phyloP scores from a whole-genome alignment of 1,140 invertebrate species.

The Caenorhabditis briggsae region DNA sequence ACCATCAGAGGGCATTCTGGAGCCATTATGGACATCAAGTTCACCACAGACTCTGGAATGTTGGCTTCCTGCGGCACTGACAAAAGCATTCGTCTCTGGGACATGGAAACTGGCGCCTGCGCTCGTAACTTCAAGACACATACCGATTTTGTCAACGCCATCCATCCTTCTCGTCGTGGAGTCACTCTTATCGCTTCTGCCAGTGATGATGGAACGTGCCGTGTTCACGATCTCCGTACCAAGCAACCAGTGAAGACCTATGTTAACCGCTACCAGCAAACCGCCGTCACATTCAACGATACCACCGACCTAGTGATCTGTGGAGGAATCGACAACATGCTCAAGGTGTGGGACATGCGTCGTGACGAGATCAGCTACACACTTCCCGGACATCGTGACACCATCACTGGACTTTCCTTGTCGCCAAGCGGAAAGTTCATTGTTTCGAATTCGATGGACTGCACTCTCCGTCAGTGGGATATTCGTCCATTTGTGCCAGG shows the following conservation, averaged over 20 bases:
- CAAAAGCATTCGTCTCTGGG: slow-evolving; percentile 94
- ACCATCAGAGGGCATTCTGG: slow-evolving; percentile 91
- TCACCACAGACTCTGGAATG: slow-evolving; percentile 85
- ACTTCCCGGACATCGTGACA: slow-evolving; percentile 91
- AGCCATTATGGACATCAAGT: slow-evolving; percentile 95
- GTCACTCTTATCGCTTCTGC: slow-evolving; percentile 91
- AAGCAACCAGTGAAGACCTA: slow-evolving; percentile 86
- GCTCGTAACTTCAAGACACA: slow-evolving; percentile 88
- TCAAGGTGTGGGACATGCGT: slow-evolving; percentile 96
- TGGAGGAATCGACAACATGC: slow-evolving; percentile 95
- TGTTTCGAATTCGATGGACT: slow-evolving; percentile 97
- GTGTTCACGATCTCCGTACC: slow-evolving; percentile 86
- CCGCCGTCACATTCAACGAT: slow-evolving; percentile 94
- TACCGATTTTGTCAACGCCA: slow-evolving; percentile 81
- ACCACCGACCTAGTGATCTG: slow-evolving; percentile 90
- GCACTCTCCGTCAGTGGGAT: slow-evolving; percentile 86
- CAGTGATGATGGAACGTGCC: slow-evolving; percentile 87
- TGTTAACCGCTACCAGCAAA: slow-evolving; percentile 84
- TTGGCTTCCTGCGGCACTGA: slow-evolving; percentile 95
- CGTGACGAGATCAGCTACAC: slow-evolving; percentile 89
- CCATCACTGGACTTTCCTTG: slow-evolving; percentile 90
- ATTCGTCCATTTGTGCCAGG: slow-evolving; percentile 84
- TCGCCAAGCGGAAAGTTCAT: slow-evolving; percentile 94
- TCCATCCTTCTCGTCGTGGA: slow-evolving; percentile 86
- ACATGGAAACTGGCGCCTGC: slow-evolving; percentile 87